These are phyloP conservation scores for Rhimphoctona megacephalus DNA, from an alignment of 2,888 invertebrate species.

Conservation along the genomic window DNA sequence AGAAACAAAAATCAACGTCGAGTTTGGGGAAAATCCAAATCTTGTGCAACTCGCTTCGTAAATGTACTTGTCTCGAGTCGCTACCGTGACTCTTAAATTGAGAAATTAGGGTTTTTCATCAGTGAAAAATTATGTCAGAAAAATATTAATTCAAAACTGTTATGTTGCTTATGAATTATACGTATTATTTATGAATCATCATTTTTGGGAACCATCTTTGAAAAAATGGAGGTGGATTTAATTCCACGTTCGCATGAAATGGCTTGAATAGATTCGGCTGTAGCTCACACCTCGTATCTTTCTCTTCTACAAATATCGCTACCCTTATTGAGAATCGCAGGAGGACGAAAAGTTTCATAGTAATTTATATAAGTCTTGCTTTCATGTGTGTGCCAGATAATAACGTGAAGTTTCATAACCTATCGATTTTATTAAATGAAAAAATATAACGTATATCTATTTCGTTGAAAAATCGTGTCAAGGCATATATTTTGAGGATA, in stretches of 20 bases:
- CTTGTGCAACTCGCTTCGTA: too few species aligned
- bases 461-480: background rate
- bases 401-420: slow-evolving; percentile 11
- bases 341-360: slow-evolving; percentile 47
- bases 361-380: slow-evolving; percentile 29
- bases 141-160: background rate
- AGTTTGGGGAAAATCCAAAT: background rate
- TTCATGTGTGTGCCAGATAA: background rate
- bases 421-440: slow-evolving; percentile 3
- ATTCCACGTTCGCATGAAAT: slow-evolving; percentile 5
- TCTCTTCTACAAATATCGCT: slow-evolving; percentile 38
- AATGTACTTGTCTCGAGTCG: too few species aligned
- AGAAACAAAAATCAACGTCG: background rate
- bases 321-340: slow-evolving; percentile 8
- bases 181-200: background rate
- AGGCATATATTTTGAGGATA: background rate
- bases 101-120: too few species aligned
- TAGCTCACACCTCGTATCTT: slow-evolving; percentile 60
- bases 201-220: background rate
- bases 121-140: background rate
- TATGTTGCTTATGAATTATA: background rate
- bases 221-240: background rate
- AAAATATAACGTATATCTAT: background rate
- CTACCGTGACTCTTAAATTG: too few species aligned
- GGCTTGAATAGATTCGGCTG: background rate